Evolutionary conservation across 92 coral and sea anemone genomes (phyloP).

Genomic region (Siderastrea siderea): DNA sequence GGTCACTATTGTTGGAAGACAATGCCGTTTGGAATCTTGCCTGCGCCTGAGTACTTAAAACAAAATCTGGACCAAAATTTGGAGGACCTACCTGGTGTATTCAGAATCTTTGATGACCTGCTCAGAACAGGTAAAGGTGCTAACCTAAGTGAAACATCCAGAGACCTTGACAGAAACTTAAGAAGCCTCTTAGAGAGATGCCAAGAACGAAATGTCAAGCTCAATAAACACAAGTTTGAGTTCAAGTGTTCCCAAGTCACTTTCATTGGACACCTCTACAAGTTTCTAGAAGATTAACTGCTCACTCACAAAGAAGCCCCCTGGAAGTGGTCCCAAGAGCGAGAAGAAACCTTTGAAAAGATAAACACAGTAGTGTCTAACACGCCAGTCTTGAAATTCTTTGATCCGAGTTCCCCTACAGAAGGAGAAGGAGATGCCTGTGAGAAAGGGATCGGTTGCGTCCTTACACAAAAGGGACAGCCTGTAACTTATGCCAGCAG

Average conservation of each 20-base stretch:
- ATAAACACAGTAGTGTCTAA: slow-evolving; percentile 42
- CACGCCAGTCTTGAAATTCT: slow-evolving; percentile 48
- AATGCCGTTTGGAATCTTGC: slow-evolving; percentile 24
- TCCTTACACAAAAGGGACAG: slow-evolving; percentile 37
- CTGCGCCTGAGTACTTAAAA: slow-evolving; percentile 41
- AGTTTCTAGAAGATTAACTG: slow-evolving; percentile 32
- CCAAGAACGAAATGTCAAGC: slow-evolving; percentile 33
- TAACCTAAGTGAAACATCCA: slow-evolving; percentile 22
- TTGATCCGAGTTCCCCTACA: not conserved
- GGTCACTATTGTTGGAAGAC: not conserved
- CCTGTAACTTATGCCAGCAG: slow-evolving; percentile 48
- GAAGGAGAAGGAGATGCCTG: slow-evolving; percentile 47
- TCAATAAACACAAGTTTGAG: slow-evolving; percentile 43
- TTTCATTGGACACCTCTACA: slow-evolving; percentile 41
- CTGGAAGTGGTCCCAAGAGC: slow-evolving; percentile 45
- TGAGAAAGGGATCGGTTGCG: slow-evolving; percentile 35
- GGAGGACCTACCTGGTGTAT: slow-evolving; percentile 42
- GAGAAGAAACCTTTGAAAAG: slow-evolving; percentile 7
- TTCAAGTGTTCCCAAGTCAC: slow-evolving; percentile 22
- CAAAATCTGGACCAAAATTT: slow-evolving; percentile 34
- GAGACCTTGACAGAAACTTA: slow-evolving; percentile 37
- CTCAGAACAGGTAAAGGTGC: slow-evolving; percentile 46
- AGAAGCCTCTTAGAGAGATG: slow-evolving; percentile 21
- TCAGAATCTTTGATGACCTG: slow-evolving; percentile 42
- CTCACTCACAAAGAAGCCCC: slow-evolving; percentile 40